Evolutionary conservation across 1,140 invertebrate genomes (phyloP).

Genomic region (Elysia chlorotica): DNA sequence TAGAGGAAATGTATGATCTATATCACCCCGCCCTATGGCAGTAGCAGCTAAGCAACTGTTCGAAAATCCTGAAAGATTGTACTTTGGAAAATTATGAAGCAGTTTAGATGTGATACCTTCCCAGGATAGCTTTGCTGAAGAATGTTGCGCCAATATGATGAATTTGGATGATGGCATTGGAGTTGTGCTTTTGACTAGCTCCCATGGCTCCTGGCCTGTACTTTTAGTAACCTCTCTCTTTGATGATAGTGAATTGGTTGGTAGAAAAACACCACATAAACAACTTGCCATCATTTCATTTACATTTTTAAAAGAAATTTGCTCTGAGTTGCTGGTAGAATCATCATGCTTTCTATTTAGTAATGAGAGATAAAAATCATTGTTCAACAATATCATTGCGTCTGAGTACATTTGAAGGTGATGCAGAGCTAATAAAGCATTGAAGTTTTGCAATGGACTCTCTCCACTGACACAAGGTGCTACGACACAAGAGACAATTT

Average conservation of each 20-base stretch:
- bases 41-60: not conserved
- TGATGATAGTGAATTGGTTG: constrained; percentile 46
- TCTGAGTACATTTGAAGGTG: constrained; percentile 42
- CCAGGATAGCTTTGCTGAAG: constrained; percentile 12
- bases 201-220: constrained; percentile 55
- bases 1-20: not conserved
- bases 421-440: constrained; percentile 48
- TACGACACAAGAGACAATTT: constrained; percentile 54
- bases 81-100: constrained; percentile 1
- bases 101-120: constrained; percentile 6
- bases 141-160: constrained; percentile 20
- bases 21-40: constrained; percentile 11
- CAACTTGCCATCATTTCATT: constrained; percentile 48
- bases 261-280: constrained; percentile 48
- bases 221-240: constrained; percentile 45
- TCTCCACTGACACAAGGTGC: constrained; percentile 54
- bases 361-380: constrained; percentile 45
- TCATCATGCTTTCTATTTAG: constrained; percentile 45
- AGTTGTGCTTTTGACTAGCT: constrained; percentile 47
- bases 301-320: constrained; percentile 45
- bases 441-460: constrained; percentile 59
- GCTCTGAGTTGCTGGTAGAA: constrained; percentile 33
- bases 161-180: constrained; percentile 54
- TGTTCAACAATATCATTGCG: constrained; percentile 30
- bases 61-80: not conserved